Percentiles rank a stretch among this genome's conserved stretches.
These are phyloP conservation scores for Acronicta leporina DNA, from an alignment of 2,888 invertebrate genomes.

Conservation along the genomic window DNA sequence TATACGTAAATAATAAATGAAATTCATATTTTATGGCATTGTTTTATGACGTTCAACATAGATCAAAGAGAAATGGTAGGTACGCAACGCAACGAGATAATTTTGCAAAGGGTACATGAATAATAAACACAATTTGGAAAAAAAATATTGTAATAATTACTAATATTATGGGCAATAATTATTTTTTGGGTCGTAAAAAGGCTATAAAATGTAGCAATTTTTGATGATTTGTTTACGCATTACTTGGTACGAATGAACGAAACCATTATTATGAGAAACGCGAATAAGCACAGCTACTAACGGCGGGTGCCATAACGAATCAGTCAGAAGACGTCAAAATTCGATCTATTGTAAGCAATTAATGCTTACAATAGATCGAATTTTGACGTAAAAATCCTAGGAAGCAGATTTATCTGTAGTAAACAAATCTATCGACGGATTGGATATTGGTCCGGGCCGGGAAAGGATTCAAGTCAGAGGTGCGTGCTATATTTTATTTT, in stretches of 20 bases:
- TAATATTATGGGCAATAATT: constrained; percentile 4
- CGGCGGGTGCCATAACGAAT: too few species aligned
- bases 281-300: background rate
- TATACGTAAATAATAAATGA: constrained; percentile 53
- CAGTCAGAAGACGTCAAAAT: too few species aligned
- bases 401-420: too few species aligned
- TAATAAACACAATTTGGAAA: constrained; percentile 33
- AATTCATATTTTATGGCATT: constrained; percentile 51
- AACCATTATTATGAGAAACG: background rate
- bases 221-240: constrained; percentile 1
- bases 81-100: constrained; percentile 34
- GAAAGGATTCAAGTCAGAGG: too few species aligned
- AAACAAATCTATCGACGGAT: too few species aligned
- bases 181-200: constrained; percentile 14
- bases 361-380: too few species aligned
- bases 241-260: background rate
- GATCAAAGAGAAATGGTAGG: constrained; percentile 50
- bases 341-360: too few species aligned
- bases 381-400: too few species aligned
- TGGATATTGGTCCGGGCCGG: too few species aligned
- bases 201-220: constrained; percentile 7
- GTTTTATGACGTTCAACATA: constrained; percentile 39
- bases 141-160: constrained; percentile 27
- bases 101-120: constrained; percentile 44
- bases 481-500: too few species aligned